Evolutionary conservation across 2,113 vertebrate species (phyloP).

Genomic region (Neodontobutis hainanensis): DNA sequence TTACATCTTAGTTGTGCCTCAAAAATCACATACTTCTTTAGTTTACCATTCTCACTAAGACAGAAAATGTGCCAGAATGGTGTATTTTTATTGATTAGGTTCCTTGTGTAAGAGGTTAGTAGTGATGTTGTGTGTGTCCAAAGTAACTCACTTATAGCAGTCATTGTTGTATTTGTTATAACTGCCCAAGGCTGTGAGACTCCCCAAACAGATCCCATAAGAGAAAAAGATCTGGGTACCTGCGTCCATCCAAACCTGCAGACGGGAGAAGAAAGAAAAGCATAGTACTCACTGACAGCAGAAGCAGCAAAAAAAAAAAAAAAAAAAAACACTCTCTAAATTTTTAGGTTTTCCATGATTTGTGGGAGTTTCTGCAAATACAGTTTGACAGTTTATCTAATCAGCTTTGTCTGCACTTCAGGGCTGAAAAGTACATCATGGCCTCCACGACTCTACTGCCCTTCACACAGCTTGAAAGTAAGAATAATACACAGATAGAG

Average conservation of each 20-base stretch:
- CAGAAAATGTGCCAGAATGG: no score
- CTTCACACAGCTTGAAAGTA: not conserved
- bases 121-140: not conserved
- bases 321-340: no score
- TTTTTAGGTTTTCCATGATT: no score
- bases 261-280: conserved; percentile 9
- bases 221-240: conserved; percentile 95
- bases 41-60: no score
- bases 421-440: no score
- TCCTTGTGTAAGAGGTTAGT: no score
- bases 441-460: no score
- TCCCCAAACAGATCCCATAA: conserved; percentile 91
- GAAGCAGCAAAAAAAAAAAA: no score
- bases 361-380: not conserved
- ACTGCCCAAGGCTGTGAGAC: conserved; percentile 91
- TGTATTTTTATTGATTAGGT: no score
- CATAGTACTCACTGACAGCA: not conserved
- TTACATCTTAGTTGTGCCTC: conserved; percentile 1
- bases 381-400: not conserved
- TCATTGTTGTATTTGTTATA: conserved; percentile 97
- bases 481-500: not conserved
- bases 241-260: conserved; percentile 94
- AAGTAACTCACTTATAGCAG: conserved; percentile 88
- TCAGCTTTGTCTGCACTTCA: not conserved
- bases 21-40: no score